Evolutionary conservation across 2,113 vertebrate genomes (phyloP), one percentile per base, ranked within the genome.

Genomic region (Erinaceus europaeus): DNA sequence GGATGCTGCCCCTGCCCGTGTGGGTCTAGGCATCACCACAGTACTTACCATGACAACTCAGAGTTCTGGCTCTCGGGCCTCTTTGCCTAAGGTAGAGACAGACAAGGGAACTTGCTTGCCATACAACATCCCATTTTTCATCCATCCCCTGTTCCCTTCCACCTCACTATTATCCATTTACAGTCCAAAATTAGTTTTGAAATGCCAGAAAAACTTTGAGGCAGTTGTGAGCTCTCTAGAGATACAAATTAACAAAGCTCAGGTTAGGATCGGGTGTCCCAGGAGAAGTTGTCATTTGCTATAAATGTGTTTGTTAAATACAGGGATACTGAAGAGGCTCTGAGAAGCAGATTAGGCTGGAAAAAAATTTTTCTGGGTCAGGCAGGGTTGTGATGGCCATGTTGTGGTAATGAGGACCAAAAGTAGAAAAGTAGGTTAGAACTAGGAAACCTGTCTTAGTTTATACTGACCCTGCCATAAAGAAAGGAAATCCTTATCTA

Each of bases 31-130:
- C 77, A 99, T 99, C 94, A 99, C 98, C 92, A 99, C 98, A 0
- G 98, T 99, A 75, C 98, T 99, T 89, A 99, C 98, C 6, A 98
- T 99, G 98, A 99, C 98, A 78, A 99, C 98, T 0, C 98, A 99
- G 96, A 99, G 98, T 40, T 98, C 98, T 0, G 98, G 98, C 44
- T 99, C 98, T 27, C 97, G 98, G 27, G 98, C 98, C 27, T 98
- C 98, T 23, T 96, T 99, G 93, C 98, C 98, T 75, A 99, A 99
- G 98, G 98, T 98, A 82, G 92, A 90, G 71, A 90, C 59, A 89
- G 23, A 27, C 75, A 78, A 72, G 42, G 62, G 69, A 88, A 53
- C 23, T 27, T 81, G 40, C 57, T 87, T 92, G 69, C 61, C 21
- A 62, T 48, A 64, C 55, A 84, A 71, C 25, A 81, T 42, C 23